These are phyloP conservation scores for Oreonectes daqikongensis DNA, from an alignment of 2,797 vertebrate species.

Conservation along the genomic window DNA sequence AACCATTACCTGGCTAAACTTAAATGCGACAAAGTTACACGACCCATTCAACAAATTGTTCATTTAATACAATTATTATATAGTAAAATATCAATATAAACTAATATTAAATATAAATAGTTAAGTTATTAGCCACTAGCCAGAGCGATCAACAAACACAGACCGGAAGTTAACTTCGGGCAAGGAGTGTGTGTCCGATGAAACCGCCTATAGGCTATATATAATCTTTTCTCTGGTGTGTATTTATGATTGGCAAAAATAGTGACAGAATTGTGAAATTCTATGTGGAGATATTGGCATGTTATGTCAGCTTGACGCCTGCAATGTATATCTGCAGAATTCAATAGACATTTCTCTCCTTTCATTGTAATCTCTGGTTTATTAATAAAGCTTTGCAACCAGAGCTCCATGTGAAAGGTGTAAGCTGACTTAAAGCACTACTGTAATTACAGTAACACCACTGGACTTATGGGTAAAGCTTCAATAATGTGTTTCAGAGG, in stretches of 20 bases:
- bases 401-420: slow-evolving; percentile 65
- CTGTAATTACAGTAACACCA: slow-evolving; percentile 68
- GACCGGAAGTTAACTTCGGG: too few relatives aligned
- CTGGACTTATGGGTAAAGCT: slow-evolving; percentile 58
- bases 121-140: too few relatives aligned
- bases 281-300: slow-evolving; percentile 6
- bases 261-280: neutral
- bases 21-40: too few relatives aligned
- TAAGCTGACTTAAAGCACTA: slow-evolving; percentile 63
- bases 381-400: slow-evolving; percentile 64
- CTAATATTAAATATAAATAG: too few relatives aligned
- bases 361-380: slow-evolving; percentile 66
- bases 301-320: slow-evolving; percentile 22
- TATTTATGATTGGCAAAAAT: neutral
- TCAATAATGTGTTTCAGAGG: slow-evolving; percentile 42
- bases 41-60: too few relatives aligned
- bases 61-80: too few relatives aligned
- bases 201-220: too few relatives aligned
- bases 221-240: neutral
- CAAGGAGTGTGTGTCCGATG: too few relatives aligned
- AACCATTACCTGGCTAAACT: too few relatives aligned
- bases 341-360: slow-evolving; percentile 69
- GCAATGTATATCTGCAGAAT: slow-evolving; percentile 47
- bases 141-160: too few relatives aligned
- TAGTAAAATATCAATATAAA: too few relatives aligned